phyloP scores from a whole-genome alignment of 2,888 invertebrate species.

The Calliscelio sp. region DNA sequence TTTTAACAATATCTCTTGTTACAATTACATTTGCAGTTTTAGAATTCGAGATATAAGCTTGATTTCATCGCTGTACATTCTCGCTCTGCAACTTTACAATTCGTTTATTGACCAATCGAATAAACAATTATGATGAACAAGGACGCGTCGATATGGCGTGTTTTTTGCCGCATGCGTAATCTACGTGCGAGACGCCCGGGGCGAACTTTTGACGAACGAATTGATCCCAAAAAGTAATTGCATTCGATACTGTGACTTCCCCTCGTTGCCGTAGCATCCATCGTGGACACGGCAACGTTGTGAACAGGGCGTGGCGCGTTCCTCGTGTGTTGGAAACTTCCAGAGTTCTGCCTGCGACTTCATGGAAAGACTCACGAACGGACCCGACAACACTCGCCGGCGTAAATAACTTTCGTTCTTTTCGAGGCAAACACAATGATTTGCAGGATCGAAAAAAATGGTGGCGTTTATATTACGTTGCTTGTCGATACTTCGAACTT shows the following conservation, averaged over 20 bases:
- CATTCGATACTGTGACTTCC: slow-evolving; percentile 63
- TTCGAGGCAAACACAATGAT: slow-evolving; percentile 55
- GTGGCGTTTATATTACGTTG: slow-evolving; percentile 27
- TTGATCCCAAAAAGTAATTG: slow-evolving; percentile 63
- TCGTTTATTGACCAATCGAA: slow-evolving; percentile 10
- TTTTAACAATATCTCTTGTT: too few species aligned
- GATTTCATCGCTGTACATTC: too few species aligned
- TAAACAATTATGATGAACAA: background rate
- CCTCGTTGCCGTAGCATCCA: slow-evolving; percentile 75
- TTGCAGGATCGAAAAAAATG: slow-evolving; percentile 55
- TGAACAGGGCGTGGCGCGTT: slow-evolving; percentile 79
- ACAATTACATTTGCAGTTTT: too few species aligned
- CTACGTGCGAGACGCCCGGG: slow-evolving; percentile 1
- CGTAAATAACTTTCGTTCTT: slow-evolving; percentile 58
- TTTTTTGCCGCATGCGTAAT: slow-evolving; percentile 49
- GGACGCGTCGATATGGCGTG: background rate
- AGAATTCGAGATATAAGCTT: too few species aligned
- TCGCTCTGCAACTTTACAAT: too few species aligned
- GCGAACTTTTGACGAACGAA: slow-evolving; percentile 37
- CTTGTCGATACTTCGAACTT: slow-evolving; percentile 38
- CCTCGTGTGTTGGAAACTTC: slow-evolving; percentile 71
- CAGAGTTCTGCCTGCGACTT: slow-evolving; percentile 62
- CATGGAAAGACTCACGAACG: slow-evolving; percentile 53
- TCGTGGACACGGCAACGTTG: slow-evolving; percentile 80
- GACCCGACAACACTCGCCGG: slow-evolving; percentile 35